Conservation (phyloP, 1,140 invertebrate species). For the Zaprionus davidi region DNA sequence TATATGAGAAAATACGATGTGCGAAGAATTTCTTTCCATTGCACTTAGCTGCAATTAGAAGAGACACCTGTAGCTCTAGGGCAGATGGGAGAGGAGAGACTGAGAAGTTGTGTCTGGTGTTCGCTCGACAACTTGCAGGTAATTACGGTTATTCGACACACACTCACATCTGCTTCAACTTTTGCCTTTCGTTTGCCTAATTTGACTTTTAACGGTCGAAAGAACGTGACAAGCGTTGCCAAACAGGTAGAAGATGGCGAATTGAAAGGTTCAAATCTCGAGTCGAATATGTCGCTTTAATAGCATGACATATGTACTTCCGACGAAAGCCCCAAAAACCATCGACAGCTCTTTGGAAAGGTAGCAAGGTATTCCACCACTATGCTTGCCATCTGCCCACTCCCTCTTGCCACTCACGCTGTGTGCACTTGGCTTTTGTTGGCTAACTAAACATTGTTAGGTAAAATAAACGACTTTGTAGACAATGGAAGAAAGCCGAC, state of each 20-base stretch:
- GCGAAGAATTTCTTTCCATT: constrained; percentile 48
- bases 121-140: constrained; percentile 38
- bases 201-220: constrained; percentile 12
- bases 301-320: constrained; percentile 63
- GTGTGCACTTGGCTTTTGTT: constrained; percentile 61
- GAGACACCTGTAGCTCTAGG: constrained; percentile 55
- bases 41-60: constrained; percentile 74
- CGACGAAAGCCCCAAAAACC: constrained; percentile 39
- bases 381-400: not conserved
- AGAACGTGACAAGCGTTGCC: constrained; percentile 66
- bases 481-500: constrained; percentile 42
- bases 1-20: constrained; percentile 59
- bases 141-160: constrained; percentile 36
- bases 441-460: constrained; percentile 79
- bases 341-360: constrained; percentile 30
- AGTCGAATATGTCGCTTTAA: constrained; percentile 63
- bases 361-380: constrained; percentile 6
- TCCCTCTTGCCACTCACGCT: not conserved
- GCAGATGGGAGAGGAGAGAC: too few relatives aligned
- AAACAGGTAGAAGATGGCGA: constrained; percentile 26
- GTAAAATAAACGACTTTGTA: constrained; percentile 66
- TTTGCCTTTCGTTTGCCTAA: not conserved
- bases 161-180: not conserved
- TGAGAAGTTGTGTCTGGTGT: constrained; percentile 23
- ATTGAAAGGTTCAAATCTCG: constrained; percentile 60